phyloP scores from a whole-genome alignment of 92 coral and sea anemone genomes.

The Siderastrea radians region DNA sequence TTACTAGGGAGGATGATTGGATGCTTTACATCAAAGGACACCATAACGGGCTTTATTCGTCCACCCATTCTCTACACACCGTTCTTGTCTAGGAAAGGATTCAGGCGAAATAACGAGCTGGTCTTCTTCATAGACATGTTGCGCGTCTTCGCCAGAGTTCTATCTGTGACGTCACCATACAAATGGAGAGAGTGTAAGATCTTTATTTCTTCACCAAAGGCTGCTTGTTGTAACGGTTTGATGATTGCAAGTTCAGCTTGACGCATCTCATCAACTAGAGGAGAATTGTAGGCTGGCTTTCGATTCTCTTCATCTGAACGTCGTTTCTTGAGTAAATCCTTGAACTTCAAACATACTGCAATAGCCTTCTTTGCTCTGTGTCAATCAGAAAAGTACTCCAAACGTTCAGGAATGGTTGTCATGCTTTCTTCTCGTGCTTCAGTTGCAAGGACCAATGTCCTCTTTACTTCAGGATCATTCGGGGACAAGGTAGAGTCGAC shows the following conservation, averaged over 20 bases:
- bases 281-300: neutral
- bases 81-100: conserved; percentile 40
- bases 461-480: conserved; percentile 45
- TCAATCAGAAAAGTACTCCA: conserved; percentile 45
- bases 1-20: conserved; percentile 44
- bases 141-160: neutral
- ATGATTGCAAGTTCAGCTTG: conserved; percentile 36
- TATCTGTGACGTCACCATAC: neutral
- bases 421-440: neutral
- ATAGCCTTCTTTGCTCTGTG: conserved; percentile 44
- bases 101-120: conserved; percentile 29
- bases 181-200: neutral
- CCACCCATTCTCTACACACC: conserved; percentile 45
- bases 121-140: too few species aligned
- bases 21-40: conserved; percentile 33
- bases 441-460: neutral
- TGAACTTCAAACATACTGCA: conserved; percentile 18
- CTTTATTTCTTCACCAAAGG: conserved; percentile 27
- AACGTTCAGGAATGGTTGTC: conserved; percentile 31
- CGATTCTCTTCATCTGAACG: neutral
- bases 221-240: conserved; percentile 17
- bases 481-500: neutral
- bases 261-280: conserved; percentile 16
- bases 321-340: neutral
- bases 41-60: neutral